These are phyloP conservation scores for Machimus atricapillus DNA, from an alignment of 2,888 invertebrate genomes.

Conservation along the genomic window DNA sequence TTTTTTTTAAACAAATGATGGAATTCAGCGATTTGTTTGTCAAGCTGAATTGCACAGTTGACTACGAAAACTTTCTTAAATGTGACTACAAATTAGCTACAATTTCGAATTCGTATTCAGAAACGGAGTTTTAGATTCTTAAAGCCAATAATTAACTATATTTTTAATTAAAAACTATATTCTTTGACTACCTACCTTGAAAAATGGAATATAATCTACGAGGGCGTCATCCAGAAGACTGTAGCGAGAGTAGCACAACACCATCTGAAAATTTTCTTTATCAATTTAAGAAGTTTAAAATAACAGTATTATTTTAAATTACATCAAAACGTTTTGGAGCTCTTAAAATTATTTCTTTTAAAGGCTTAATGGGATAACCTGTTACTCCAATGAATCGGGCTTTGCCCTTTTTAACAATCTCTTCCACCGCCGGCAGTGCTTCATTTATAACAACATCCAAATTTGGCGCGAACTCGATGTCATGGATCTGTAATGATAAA, in stretches of 20 bases:
- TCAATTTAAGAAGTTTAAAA: not conserved
- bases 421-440: conserved; percentile 82
- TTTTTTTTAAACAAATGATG: too few relatives aligned
- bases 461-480: conserved; percentile 84
- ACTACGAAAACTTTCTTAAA: too few relatives aligned
- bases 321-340: conserved; percentile 63
- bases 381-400: conserved; percentile 85
- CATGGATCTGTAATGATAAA: conserved; percentile 78
- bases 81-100: not conserved
- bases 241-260: conserved; percentile 78
- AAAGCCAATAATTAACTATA: too few relatives aligned
- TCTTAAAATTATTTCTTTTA: conserved; percentile 77
- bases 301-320: conserved; percentile 35
- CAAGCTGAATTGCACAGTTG: too few relatives aligned
- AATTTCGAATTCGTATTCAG: not conserved
- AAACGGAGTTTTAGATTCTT: too few relatives aligned
- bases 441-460: conserved; percentile 80
- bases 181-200: conserved; percentile 64
- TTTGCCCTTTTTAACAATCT: conserved; percentile 74
- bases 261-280: conserved; percentile 47
- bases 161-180: not conserved
- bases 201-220: conserved; percentile 74
- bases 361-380: conserved; percentile 79
- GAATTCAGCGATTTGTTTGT: too few relatives aligned
- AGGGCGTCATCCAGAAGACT: conserved; percentile 82